Base-by-base conservation (phyloP, 1,140 invertebrate species). In the Drosophila dunni region DNA sequence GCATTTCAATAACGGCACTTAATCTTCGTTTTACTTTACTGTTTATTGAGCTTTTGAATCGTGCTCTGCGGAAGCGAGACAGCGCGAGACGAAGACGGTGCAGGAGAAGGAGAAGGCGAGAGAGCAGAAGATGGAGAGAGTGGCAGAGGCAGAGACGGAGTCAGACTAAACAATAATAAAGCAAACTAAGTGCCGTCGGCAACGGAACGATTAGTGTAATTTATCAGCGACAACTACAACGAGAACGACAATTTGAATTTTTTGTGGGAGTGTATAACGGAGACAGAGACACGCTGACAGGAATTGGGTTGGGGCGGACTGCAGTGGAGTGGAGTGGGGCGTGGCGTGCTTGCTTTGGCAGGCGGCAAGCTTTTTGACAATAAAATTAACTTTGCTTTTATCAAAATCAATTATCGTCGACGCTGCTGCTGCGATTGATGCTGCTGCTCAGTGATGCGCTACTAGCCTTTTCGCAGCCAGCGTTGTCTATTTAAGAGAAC, bases 171-270 rank as follows among this genome's bases (percentile, higher is more conserved):
- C 15, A 44, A 11, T 34, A 50, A 58, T 29, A 58, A 62, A 50
- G 60, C 34, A 17, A 62, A 15, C 17, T 3, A 36, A 11, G 17
- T 24, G 66, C 15, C 48, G 40, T 17, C 42, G 15, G 40, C 48
- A 73, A 54, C 66, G 73, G n/a, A 69, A 75, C 81, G 74, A 85
- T 84, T 85, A 84, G 69, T 85, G 74, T 78, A 84, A 84, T 83
- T 84, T 83, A 83, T 84, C 80, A 83, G 81, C 48, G 72, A 60
- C 81, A 77, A 73, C 62, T 53, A 54, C 69, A 78, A 81, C 48
- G 72, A 60, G 76, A 77, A 73, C 62, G 58, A 50, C 69, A 78
- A 81, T 85, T 84, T 78, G 42, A 57, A 63, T 69, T 29, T 29
- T 58, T 44, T 65, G 56, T 73, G 63, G 70, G 70, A 38, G 70